These are phyloP conservation scores for Mycogona germanica DNA, from an alignment of 2,888 invertebrate species.

Conservation along the genomic window DNA sequence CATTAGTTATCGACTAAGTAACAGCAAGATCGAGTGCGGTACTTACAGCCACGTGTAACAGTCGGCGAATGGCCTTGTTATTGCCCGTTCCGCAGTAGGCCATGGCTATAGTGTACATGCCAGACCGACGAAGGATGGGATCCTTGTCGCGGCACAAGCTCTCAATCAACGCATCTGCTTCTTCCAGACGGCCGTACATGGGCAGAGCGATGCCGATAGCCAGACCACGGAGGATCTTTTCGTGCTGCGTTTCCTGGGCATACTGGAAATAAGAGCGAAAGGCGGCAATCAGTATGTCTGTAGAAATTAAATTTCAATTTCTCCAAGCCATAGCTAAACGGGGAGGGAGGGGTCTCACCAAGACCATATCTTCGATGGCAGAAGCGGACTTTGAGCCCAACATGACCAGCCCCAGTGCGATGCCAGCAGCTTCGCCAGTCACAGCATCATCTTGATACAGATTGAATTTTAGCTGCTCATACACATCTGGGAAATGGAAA, in stretches of 20 bases:
- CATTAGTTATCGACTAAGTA: too few species aligned
- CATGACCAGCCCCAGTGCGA: constrained; percentile 99
- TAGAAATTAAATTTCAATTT: not conserved
- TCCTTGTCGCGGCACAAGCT: constrained; percentile 86
- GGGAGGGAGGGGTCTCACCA: not conserved
- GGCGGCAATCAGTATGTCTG: not conserved
- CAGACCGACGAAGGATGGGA: constrained; percentile 85
- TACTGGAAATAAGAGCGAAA: constrained; percentile 42
- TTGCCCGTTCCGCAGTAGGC: constrained; percentile 98
- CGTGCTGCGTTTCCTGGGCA: constrained; percentile 93
- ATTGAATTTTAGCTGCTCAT: constrained; percentile 92
- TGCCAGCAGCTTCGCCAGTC: constrained; percentile 96
- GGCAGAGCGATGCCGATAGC: constrained; percentile 93
- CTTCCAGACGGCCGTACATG: constrained; percentile 94
- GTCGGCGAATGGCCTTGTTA: constrained; percentile 86
- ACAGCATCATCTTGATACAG: constrained; percentile 98
- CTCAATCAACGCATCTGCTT: constrained; percentile 86
- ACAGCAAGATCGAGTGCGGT: not conserved
- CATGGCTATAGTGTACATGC: constrained; percentile 96
- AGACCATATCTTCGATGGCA: constrained; percentile 85
- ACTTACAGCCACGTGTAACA: constrained; percentile 88
- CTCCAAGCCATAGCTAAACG: not conserved
- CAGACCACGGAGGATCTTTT: constrained; percentile 92
- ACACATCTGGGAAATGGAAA: constrained; percentile 50
- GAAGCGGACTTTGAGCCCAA: constrained; percentile 82